These are phyloP conservation scores for Adrianichthys oophorus DNA, from an alignment of 2,797 vertebrate species.

Conservation along the genomic window DNA sequence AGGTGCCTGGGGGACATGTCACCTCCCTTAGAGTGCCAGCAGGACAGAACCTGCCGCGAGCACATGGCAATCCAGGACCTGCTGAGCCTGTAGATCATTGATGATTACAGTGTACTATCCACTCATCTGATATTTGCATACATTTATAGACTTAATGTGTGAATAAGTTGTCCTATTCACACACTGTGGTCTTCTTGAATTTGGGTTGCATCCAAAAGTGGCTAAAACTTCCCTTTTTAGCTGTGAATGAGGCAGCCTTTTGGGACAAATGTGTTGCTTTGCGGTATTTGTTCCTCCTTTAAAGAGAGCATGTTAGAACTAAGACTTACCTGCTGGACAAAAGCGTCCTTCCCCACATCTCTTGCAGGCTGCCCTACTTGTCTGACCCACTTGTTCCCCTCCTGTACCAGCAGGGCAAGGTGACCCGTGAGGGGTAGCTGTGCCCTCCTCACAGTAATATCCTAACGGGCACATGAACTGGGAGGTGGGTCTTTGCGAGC, in stretches of 20 bases:
- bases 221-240: conserved; percentile 5
- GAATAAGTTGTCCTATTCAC: too few relatives aligned
- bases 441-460: conserved; percentile 86
- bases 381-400: conserved; percentile 84
- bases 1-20: conserved; percentile 81
- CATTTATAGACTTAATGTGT: too few relatives aligned
- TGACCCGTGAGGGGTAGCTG: conserved; percentile 77
- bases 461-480: conserved; percentile 83
- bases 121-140: not conserved
- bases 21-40: conserved; percentile 79
- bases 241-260: not conserved
- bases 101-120: not conserved
- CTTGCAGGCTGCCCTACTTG: conserved; percentile 83
- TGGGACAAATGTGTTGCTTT: conserved; percentile 10
- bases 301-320: conserved; percentile 17
- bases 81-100: conserved; percentile 70
- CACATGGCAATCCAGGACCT: conserved; percentile 78
- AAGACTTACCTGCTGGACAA: conserved; percentile 80
- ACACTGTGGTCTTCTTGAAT: too few relatives aligned
- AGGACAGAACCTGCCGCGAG: conserved; percentile 83
- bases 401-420: conserved; percentile 84
- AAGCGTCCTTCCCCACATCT: conserved; percentile 84
- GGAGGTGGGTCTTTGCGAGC: conserved; percentile 73
- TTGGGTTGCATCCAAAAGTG: too few relatives aligned
- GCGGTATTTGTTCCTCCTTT: conserved; percentile 15